A percentile compares a stretch with the other conserved stretches of the same genome.
Conservation (phyloP, 1,140 invertebrate genomes). For the Lepidurus arcticus region DNA sequence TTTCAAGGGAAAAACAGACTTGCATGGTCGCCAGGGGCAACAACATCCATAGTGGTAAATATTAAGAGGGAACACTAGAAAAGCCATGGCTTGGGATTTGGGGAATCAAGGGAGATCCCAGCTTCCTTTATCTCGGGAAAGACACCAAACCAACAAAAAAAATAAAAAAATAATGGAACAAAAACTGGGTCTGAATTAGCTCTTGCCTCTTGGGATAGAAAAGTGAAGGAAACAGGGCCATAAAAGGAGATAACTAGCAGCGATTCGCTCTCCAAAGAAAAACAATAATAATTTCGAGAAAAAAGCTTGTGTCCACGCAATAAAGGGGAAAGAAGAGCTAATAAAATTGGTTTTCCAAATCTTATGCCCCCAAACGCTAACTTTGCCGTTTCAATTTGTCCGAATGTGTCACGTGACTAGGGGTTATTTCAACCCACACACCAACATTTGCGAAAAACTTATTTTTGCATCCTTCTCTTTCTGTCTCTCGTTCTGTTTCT, state of each 20-base stretch:
- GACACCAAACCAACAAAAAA: not conserved
- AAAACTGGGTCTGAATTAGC: not conserved
- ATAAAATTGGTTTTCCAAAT: not conserved
- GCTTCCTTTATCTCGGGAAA: not conserved
- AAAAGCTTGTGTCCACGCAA: not conserved
- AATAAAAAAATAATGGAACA: not conserved
- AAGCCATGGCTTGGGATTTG: conserved; percentile 15
- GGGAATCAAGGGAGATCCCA: not conserved
- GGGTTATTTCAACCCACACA: conserved; percentile 15
- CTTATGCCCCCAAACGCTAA: not conserved
- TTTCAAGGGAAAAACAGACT: not conserved
- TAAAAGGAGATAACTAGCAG: not conserved
- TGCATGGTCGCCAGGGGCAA: conserved; percentile 6
- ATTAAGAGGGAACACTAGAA: not conserved
- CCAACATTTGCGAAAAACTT: not conserved
- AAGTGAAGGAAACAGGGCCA: not conserved
- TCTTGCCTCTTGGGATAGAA: not conserved
- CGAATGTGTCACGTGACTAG: conserved; percentile 15
- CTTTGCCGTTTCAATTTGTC: conserved; percentile 4
- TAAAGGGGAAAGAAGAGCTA: not conserved
- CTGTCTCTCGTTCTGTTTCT: not conserved
- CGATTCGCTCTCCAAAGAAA: not conserved
- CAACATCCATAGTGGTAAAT: conserved; percentile 9
- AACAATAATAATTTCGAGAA: not conserved
- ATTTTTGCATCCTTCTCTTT: not conserved